A percentile compares a stretch with the other conserved stretches of the same genome.
Evolutionary conservation across 2,888 invertebrate genomes (phyloP).

Genomic region (Lypha dubia): DNA sequence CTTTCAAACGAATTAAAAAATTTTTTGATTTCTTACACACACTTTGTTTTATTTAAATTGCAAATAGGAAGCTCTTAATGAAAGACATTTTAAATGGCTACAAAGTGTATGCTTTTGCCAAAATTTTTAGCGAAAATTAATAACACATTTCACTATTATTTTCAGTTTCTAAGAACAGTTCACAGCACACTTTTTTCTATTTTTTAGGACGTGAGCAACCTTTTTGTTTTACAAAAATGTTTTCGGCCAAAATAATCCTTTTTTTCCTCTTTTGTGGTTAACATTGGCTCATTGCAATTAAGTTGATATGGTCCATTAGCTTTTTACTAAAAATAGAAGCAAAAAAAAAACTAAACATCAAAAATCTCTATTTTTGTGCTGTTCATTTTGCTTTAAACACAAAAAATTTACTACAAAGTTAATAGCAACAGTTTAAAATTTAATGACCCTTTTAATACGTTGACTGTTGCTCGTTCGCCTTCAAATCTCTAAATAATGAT

Average conservation of each 20-base stretch:
- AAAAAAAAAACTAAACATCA: not conserved
- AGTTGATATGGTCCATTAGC: not conserved
- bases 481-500: slow-evolving; percentile 29
- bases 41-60: too few relatives aligned
- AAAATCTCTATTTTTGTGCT: not conserved
- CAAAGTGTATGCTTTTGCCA: too few relatives aligned
- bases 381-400: slow-evolving; percentile 1
- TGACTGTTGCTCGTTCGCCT: not conserved
- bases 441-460: slow-evolving; percentile 46
- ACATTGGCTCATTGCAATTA: slow-evolving; percentile 44
- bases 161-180: not conserved
- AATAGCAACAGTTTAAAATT: slow-evolving; percentile 43
- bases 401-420: slow-evolving; percentile 3
- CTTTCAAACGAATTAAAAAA: too few relatives aligned
- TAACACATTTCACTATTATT: too few relatives aligned
- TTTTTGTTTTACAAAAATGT: not conserved
- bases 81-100: too few relatives aligned
- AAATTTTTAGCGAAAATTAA: too few relatives aligned
- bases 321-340: not conserved
- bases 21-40: too few relatives aligned
- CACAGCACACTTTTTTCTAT: not conserved
- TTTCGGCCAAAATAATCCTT: not conserved
- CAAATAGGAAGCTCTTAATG: too few relatives aligned
- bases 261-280: slow-evolving; percentile 17
- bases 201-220: not conserved